Evolutionary conservation across 2,888 invertebrate genomes (phyloP).

Genomic region (Aphodius granarius): DNA sequence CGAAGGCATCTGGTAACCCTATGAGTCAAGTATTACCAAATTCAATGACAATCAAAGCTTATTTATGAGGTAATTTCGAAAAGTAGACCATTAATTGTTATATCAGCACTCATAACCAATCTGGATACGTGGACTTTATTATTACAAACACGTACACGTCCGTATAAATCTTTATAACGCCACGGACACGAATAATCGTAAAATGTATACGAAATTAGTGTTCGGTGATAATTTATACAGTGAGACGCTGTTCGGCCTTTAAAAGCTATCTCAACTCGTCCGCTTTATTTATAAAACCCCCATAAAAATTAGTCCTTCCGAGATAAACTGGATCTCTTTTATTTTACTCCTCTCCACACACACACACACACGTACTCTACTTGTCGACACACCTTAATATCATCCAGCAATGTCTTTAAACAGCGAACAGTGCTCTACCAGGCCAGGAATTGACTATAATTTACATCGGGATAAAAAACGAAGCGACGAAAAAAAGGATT

Average conservation of each 20-base stretch:
- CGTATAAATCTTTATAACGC: conserved; percentile 20
- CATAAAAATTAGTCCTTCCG: conserved; percentile 24
- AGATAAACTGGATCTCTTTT: conserved; percentile 4
- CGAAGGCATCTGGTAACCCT: too few species aligned
- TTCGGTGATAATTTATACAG: conserved; percentile 19
- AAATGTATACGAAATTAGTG: conserved; percentile 22
- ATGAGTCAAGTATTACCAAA: too few species aligned
- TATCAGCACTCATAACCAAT: not conserved
- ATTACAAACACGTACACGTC: conserved; percentile 10
- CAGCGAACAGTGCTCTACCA: conserved; percentile 9
- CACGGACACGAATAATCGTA: conserved; percentile 19
- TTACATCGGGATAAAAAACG: conserved; percentile 16
- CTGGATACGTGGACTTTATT: conserved; percentile 15
- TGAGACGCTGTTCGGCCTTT: conserved; percentile 16
- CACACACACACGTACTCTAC: not conserved
- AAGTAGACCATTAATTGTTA: not conserved
- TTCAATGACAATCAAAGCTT: too few species aligned
- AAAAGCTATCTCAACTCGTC: conserved; percentile 20
- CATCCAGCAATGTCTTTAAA: not conserved
- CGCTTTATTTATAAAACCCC: conserved; percentile 24
- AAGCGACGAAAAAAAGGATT: conserved; percentile 10
- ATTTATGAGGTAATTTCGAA: not conserved
- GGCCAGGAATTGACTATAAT: conserved; percentile 18
- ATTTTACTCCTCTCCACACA: not conserved
- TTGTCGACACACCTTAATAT: conserved; percentile 24